Conservation (phyloP, 1,140 invertebrate genomes). For the Heliconius hewitsoni region DNA sequence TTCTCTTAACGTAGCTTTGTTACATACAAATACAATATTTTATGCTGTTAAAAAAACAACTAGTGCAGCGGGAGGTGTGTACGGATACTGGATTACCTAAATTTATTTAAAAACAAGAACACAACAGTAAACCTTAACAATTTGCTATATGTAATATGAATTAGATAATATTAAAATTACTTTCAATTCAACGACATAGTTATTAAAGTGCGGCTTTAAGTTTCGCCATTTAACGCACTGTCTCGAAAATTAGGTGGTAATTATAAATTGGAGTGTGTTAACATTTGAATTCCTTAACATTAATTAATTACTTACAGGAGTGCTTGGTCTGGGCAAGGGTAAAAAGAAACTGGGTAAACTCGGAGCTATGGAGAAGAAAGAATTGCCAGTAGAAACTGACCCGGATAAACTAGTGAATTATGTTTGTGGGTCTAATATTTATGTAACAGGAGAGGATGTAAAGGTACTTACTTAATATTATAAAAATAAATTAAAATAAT, state of each 20-base stretch:
- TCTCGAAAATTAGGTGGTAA: too few relatives aligned
- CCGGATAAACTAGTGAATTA: conserved; percentile 88
- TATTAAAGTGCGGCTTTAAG: too few relatives aligned
- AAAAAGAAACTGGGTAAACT: conserved; percentile 83
- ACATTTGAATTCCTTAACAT: too few relatives aligned
- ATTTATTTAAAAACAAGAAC: not conserved
- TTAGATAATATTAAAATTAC: too few relatives aligned
- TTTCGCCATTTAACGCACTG: too few relatives aligned
- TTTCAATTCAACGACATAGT: too few relatives aligned
- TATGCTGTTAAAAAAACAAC: conserved; percentile 70
- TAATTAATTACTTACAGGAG: conserved; percentile 47
- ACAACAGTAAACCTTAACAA: too few relatives aligned
- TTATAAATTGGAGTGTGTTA: too few relatives aligned
- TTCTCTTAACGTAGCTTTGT: not conserved
- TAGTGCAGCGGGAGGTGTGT: conserved; percentile 67
- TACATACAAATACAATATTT: conserved; percentile 42
- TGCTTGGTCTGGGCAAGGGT: conserved; percentile 76
- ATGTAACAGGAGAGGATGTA: conserved; percentile 88
- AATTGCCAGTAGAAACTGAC: conserved; percentile 93
- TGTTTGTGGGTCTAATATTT: conserved; percentile 94
- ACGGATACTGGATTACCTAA: not conserved
- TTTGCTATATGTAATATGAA: too few relatives aligned
- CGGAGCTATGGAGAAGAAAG: conserved; percentile 85
- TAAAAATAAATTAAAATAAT: not conserved
- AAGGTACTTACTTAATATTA: conserved; percentile 72